These are phyloP conservation scores for Petaurus breviceps DNA, from an alignment of 2,113 vertebrate species.

Conservation along the genomic window DNA sequence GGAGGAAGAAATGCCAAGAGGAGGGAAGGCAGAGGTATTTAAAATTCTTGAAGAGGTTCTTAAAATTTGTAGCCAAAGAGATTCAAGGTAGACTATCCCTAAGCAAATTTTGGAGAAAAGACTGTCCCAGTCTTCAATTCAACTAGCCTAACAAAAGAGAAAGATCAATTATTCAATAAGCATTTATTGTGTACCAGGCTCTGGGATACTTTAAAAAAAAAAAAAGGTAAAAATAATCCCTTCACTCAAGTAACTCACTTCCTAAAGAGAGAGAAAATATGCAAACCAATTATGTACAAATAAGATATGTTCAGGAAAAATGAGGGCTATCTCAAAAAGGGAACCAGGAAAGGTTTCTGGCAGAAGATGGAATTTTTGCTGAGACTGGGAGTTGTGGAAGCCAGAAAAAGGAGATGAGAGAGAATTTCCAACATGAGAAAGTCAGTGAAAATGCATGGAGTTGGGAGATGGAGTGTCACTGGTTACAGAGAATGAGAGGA, in stretches of 20 bases:
- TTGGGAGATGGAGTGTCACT: not conserved
- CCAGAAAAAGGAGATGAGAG: not conserved
- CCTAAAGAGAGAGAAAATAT: not conserved
- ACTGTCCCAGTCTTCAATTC: not conserved
- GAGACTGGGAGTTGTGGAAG: not conserved
- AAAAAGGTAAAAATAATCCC: not conserved
- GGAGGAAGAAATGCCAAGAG: not conserved
- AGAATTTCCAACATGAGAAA: not conserved
- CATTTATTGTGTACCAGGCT: not conserved
- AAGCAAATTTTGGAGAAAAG: not conserved
- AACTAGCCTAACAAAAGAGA: not conserved
- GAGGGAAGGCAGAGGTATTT: not conserved
- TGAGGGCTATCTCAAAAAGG: not conserved
- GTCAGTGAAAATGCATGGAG: not conserved
- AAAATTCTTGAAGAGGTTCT: not conserved
- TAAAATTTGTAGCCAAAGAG: not conserved
- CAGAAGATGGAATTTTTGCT: not conserved
- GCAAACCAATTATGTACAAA: not conserved
- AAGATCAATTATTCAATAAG: not conserved
- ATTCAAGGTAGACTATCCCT: not conserved
- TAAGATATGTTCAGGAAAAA: not conserved
- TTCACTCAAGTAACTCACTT: not conserved
- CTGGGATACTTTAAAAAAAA: not conserved
- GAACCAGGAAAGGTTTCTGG: not conserved
- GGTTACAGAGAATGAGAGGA: not conserved